phyloP scores from a whole-genome alignment of 2,888 invertebrate species.

The Cryptocephalus moraei region DNA sequence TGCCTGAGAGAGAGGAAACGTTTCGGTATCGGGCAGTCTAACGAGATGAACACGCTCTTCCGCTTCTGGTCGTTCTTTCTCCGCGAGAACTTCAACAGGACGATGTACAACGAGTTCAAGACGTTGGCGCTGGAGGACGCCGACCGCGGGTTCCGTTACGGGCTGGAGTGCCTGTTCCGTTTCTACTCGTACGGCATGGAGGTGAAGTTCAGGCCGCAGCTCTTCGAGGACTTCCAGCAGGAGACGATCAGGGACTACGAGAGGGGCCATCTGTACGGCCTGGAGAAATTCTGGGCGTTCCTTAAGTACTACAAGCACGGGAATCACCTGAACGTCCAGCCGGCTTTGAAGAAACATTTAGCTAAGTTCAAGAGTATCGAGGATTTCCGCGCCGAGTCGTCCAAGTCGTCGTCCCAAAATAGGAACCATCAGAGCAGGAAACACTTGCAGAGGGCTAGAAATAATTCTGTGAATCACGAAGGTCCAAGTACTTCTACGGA shows the following conservation, averaged over 20 bases:
- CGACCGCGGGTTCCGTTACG: slow-evolving; percentile 75
- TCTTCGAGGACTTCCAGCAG: slow-evolving; percentile 48
- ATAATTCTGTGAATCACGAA: no score
- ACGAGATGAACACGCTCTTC: slow-evolving; percentile 61
- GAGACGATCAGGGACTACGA: background rate
- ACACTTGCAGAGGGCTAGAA: no score
- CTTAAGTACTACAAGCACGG: slow-evolving; percentile 87
- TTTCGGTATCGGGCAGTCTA: background rate
- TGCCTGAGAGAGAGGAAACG: background rate
- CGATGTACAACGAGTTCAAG: slow-evolving; percentile 95
- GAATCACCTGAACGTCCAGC: slow-evolving; percentile 46
- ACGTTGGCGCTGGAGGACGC: slow-evolving; percentile 87
- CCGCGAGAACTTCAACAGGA: slow-evolving; percentile 92
- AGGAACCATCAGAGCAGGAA: no score
- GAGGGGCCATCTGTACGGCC: slow-evolving; percentile 60
- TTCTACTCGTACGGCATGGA: slow-evolving; percentile 98
- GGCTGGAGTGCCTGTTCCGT: slow-evolving; percentile 77
- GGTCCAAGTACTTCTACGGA: no score
- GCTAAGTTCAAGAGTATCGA: slow-evolving; percentile 76
- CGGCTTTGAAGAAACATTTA: slow-evolving; percentile 60
- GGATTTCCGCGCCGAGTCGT: slow-evolving; percentile 54
- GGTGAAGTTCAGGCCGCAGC: slow-evolving; percentile 82
- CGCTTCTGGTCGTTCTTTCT: slow-evolving; percentile 99
- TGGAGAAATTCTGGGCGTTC: slow-evolving; percentile 99
- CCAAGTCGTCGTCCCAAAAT: no score